These are phyloP conservation scores for Anagyrus pseudococci DNA, from an alignment of 2,888 invertebrate species.

Conservation along the genomic window DNA sequence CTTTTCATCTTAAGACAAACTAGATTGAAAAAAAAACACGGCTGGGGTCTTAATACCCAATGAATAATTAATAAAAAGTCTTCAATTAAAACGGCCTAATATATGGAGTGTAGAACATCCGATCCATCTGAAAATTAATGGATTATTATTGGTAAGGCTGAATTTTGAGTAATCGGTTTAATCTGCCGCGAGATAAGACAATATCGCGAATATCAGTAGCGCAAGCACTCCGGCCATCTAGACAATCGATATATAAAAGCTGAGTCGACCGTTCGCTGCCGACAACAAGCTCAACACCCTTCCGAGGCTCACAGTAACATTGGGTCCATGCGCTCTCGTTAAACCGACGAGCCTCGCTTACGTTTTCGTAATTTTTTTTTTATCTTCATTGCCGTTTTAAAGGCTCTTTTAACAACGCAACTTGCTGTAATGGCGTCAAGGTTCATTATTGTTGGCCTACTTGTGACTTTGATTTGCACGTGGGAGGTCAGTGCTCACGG, in stretches of 20 bases:
- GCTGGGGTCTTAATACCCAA: too few species aligned
- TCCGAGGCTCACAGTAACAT: too few species aligned
- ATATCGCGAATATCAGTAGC: conserved; percentile 20
- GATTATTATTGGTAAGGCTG: too few species aligned
- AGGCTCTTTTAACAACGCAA: not conserved
- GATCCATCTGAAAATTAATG: too few species aligned
- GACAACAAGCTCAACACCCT: not conserved
- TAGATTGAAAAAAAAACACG: too few species aligned
- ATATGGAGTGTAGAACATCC: too few species aligned
- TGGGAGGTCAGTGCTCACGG: conserved; percentile 62
- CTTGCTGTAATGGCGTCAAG: conserved; percentile 11
- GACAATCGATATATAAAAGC: conserved; percentile 17
- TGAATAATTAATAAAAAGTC: too few species aligned
- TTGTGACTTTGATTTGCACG: conserved; percentile 1
- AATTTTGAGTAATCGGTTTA: conserved; percentile 27
- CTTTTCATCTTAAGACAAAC: too few species aligned
- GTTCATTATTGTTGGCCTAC: not conserved
- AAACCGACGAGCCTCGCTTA: not conserved
- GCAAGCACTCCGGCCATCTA: conserved; percentile 14
- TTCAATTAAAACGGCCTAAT: too few species aligned
- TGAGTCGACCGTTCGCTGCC: not conserved
- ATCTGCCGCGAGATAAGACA: conserved; percentile 23
- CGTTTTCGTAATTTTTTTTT: too few species aligned
- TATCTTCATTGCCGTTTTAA: too few species aligned
- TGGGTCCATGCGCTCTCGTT: not conserved